Conservation (phyloP, 2,113 vertebrate species). For the Hippocampus mohnikei region DNA sequence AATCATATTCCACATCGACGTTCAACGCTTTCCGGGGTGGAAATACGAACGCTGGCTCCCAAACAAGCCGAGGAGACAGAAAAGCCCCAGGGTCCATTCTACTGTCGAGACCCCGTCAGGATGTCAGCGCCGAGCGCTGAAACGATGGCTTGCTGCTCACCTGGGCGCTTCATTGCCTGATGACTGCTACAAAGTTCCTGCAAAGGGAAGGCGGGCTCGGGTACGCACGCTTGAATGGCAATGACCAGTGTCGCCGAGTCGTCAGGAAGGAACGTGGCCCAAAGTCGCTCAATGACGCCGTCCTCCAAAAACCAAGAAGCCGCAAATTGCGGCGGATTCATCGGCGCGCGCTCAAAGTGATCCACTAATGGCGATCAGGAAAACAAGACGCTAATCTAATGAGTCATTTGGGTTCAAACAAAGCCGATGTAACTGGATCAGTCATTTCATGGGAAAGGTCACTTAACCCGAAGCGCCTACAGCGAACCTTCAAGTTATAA, state of each 20-base stretch:
- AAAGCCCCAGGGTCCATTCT: slow-evolving; percentile 50
- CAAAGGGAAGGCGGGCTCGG: slow-evolving; percentile 56
- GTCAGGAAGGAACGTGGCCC: too few relatives aligned
- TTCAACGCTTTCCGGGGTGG: slow-evolving; percentile 32
- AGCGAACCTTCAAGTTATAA: slow-evolving; percentile 48
- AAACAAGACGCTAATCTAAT: slow-evolving; percentile 68
- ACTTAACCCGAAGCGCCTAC: slow-evolving; percentile 66
- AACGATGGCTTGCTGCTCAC: slow-evolving; percentile 50
- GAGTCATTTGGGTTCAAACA: slow-evolving; percentile 71
- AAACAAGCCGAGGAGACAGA: slow-evolving; percentile 40
- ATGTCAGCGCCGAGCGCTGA: slow-evolving; percentile 43
- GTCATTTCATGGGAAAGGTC: slow-evolving; percentile 73
- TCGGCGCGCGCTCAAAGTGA: slow-evolving; percentile 35
- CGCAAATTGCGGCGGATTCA: slow-evolving; percentile 37
- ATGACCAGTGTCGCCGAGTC: too few relatives aligned
- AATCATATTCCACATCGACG: neutral
- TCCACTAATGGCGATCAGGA: slow-evolving; percentile 58
- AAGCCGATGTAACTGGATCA: slow-evolving; percentile 69
- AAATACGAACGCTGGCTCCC: slow-evolving; percentile 38
- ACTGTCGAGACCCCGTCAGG: slow-evolving; percentile 40
- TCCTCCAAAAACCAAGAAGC: slow-evolving; percentile 12
- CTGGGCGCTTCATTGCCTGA: slow-evolving; percentile 64
- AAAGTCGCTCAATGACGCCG: too few relatives aligned
- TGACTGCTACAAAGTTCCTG: slow-evolving; percentile 55
- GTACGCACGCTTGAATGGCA: slow-evolving; percentile 44